Evolutionary conservation across 2,113 vertebrate genomes (phyloP), one percentile per base, ranked within the genome.

Genomic region (Ploceus nigricollis): DNA sequence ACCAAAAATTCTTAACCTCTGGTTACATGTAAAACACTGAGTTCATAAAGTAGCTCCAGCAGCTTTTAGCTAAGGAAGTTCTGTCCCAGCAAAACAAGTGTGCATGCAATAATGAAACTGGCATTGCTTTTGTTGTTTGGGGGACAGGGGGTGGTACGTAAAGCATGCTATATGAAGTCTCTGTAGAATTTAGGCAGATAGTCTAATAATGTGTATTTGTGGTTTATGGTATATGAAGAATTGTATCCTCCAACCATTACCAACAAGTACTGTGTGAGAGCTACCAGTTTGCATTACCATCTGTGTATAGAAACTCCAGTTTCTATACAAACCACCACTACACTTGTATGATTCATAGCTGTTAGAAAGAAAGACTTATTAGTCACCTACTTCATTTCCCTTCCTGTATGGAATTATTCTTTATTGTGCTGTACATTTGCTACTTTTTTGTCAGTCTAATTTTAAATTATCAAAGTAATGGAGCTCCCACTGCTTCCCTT

Each of bases 391-490:
- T 96, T 95, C 42, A 60, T 56, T 89, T 58, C 23, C 71, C 40
- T 92, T 87, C 66, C 82, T 91, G 60, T 88, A 87, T 47, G 72
- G 51, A 90, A 53, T 96, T 95, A 87, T 90, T 90, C 64, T 89
- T 11, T 86, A 87, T 83, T 90, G 68, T 90, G 42, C 60, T 87
- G 63, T 92, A 88, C 72, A n/a, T 86, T 87, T 75, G 64, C 79
- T 82, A 35, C 54, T 93, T 94, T 80, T 93, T 90, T 95, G 63
- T 69, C 2, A 4, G 63, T 93, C 88, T 93, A 47, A 91, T 92
- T 96, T 96, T 95, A 97, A 95, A 87, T 88, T 80, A 61, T 80
- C 1, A 0, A 73, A 95, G 82, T 92, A 89, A 71, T 83, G 48
- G 89, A 82, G 65, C 57, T 95, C 68, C 82, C 58, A 94, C 88